Evolutionary conservation across 1,140 invertebrate genomes (phyloP), one percentile per base, ranked within the genome.

Genomic region (Triops longicaudatus): DNA sequence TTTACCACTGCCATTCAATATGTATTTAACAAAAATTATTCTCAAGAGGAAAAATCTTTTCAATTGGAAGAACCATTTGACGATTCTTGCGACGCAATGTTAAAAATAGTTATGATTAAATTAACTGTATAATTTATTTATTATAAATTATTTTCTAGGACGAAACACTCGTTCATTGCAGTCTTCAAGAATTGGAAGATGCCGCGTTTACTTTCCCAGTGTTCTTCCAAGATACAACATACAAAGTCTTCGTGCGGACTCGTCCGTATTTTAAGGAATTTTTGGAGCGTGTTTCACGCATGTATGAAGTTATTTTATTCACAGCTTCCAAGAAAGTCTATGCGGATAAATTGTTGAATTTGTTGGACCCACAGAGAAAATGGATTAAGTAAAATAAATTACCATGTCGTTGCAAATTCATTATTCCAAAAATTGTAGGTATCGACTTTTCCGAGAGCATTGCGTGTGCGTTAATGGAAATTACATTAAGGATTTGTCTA

Each of bases 291-390:
- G 93, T 98, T 11, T 96, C 95, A 0, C 88, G 92, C 17, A 83
- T 94, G 50, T 98, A 95, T 85, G 97, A 98, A 86, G 95, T 98
- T 7, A 97, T 98, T 76, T 85, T 98, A 22, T 98, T 98, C 85
- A 98, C 97, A 1, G 97, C 97, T 12, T 96, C 93, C 79, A 98
- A 98, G 85, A 89, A 95, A 77, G 93, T 98, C 27, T 98, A 98
- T 83, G 96, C 96, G 0, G 95, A 98, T 84, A 95, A 97, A 82
- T 87, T 98, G 37, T 88, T 98, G 81, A 96, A 98, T 86, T 85
- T 98, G 14, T 85, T 98, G 17, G 96, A 98, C 86, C 95, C 96
- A 0, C 88, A 92, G 11, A 87, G 95, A 73, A 91, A 91, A 80
- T 91, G 94, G 85, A 97, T 98, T 78, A 97, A 95, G 86, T 97